phyloP scores from a whole-genome alignment of 1,140 invertebrate genomes.

The Lamellibrachia luymesi region DNA sequence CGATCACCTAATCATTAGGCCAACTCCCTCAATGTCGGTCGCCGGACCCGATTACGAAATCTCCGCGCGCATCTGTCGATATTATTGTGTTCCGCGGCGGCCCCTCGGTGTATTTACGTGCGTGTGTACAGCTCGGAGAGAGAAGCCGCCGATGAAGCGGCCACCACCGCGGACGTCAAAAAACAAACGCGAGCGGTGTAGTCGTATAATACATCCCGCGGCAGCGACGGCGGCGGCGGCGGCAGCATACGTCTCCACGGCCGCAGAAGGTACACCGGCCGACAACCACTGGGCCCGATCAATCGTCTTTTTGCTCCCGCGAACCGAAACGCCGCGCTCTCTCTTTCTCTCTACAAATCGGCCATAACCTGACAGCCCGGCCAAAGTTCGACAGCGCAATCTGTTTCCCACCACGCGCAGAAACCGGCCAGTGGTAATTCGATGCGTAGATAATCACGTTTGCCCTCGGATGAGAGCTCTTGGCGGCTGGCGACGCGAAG shows the following conservation, averaged over 20 bases:
- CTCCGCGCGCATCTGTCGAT: not conserved
- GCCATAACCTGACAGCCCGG: not conserved
- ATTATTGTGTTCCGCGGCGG: not conserved
- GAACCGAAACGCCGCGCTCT: not conserved
- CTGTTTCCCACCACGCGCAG: not conserved
- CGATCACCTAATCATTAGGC: not conserved
- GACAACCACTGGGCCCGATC: not conserved
- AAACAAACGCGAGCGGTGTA: not conserved
- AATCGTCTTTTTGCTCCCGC: not conserved
- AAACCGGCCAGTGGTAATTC: not conserved
- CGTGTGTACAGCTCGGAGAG: not conserved
- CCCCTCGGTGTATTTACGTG: not conserved
- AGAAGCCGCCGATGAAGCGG: not conserved
- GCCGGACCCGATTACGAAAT: not conserved
- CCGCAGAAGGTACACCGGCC: not conserved
- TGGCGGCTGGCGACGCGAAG: too few relatives aligned
- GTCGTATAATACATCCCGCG: not conserved
- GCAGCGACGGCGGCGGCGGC: too few relatives aligned
- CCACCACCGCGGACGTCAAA: slow-evolving; percentile 2
- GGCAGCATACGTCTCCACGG: not conserved
- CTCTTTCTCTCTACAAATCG: not conserved
- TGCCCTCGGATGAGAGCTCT: not conserved
- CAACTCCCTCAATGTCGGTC: not conserved
- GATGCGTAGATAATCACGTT: not conserved
- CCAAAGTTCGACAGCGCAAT: not conserved